Percentiles rank a stretch among this genome's conserved stretches.
phyloP scores from a whole-genome alignment of 2,113 vertebrate genomes.

The Trogon surrucura region DNA sequence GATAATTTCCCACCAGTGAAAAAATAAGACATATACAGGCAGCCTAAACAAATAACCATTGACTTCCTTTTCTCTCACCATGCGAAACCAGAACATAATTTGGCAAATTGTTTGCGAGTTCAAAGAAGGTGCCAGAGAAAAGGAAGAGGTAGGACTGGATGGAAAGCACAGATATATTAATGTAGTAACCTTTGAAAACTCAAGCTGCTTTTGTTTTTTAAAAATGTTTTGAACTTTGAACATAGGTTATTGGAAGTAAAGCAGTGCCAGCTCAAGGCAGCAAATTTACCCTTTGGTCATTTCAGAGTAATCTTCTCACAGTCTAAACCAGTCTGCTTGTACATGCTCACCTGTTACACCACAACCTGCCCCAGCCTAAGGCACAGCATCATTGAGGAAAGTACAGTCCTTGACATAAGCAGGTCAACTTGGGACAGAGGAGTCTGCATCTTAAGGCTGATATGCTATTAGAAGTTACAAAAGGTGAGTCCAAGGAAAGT shows the following conservation, averaged over 20 bases:
- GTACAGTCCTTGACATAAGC: fast-evolving
- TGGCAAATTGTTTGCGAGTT: neutral
- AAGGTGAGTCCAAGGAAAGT: neutral
- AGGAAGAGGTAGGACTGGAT: neutral
- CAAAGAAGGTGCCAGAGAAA: neutral
- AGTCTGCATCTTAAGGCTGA: neutral
- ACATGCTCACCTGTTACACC: neutral
- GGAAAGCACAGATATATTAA: neutral
- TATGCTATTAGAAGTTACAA: neutral
- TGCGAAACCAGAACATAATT: neutral
- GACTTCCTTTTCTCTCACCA: neutral
- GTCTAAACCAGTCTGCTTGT: neutral
- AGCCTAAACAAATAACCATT: neutral
- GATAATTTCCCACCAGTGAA: neutral
- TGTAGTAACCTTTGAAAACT: neutral
- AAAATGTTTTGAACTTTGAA: neutral
- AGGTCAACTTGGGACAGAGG: neutral
- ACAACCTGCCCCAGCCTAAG: neutral
- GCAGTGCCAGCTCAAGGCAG: neutral
- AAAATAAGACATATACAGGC: neutral
- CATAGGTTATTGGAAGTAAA: neutral
- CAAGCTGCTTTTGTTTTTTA: neutral
- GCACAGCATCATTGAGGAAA: neutral
- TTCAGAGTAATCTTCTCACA: neutral
- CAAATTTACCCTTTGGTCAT: neutral